Evolutionary conservation across 2,113 vertebrate species (phyloP).

Genomic region (Nerophis ophidion): DNA sequence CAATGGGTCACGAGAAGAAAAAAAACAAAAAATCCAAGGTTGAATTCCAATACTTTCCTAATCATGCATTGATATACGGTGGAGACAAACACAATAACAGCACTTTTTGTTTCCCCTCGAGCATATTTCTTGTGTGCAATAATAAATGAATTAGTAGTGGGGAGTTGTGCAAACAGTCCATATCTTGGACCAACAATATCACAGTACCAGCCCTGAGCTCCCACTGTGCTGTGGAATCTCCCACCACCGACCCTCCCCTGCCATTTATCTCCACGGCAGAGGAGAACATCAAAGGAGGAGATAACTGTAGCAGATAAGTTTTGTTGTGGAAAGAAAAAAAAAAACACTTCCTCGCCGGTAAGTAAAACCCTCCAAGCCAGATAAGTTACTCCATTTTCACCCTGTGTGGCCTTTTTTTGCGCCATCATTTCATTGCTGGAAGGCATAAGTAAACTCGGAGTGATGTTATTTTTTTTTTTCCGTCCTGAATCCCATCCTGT

Average conservation of each 20-base stretch:
- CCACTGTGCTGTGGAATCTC: constrained; percentile 71
- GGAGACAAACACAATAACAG: constrained; percentile 12
- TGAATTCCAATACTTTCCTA: constrained; percentile 26
- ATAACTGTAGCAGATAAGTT: constrained; percentile 29
- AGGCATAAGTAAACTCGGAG: constrained; percentile 54
- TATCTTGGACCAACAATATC: constrained; percentile 72
- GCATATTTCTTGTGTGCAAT: constrained; percentile 66
- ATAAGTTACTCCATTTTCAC: constrained; percentile 37
- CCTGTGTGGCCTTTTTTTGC: constrained; percentile 56
- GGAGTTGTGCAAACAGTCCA: constrained; percentile 66
- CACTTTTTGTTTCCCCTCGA: constrained; percentile 32
- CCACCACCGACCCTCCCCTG: constrained; percentile 67
- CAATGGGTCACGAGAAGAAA: no score
- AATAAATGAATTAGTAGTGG: constrained; percentile 70
- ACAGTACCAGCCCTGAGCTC: constrained; percentile 61
- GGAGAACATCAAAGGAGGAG: constrained; percentile 61
- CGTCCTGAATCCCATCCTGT: constrained; percentile 11
- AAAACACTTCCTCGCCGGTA: constrained; percentile 50
- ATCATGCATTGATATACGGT: constrained; percentile 35
- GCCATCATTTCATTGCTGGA: constrained; percentile 45
- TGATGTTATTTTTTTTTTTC: constrained; percentile 30
- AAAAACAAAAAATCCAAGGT: no score
- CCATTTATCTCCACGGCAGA: constrained; percentile 59
- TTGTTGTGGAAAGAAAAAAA: constrained; percentile 47
- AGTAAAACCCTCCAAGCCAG: constrained; percentile 54